Conservation (phyloP, 2,113 vertebrate species). For the Marcusenius ussheri region DNA sequence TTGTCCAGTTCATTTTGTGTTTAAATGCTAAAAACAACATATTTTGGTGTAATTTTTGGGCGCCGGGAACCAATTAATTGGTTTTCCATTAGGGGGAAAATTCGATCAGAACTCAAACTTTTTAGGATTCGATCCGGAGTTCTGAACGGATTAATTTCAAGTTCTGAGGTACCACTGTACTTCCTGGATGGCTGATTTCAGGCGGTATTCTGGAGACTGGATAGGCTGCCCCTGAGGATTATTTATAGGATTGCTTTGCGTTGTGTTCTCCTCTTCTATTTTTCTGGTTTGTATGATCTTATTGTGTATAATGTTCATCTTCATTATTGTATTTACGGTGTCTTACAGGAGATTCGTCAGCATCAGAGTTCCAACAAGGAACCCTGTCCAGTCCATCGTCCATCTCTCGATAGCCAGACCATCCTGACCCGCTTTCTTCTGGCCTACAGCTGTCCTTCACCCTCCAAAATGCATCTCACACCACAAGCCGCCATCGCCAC, state of each 20-base stretch:
- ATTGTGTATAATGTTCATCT: neutral
- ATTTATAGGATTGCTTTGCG: neutral
- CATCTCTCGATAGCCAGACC: slow-evolving; percentile 15
- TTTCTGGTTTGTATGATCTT: neutral
- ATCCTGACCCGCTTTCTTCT: neutral
- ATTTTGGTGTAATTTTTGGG: too few species aligned
- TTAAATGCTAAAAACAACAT: too few species aligned
- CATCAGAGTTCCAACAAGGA: slow-evolving; percentile 3
- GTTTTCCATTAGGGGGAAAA: too few species aligned
- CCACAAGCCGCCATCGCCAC: neutral
- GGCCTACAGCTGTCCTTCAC: neutral
- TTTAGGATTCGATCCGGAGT: too few species aligned
- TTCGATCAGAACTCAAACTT: too few species aligned
- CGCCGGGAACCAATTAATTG: too few species aligned
- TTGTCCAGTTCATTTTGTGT: too few species aligned
- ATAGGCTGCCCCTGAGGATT: neutral
- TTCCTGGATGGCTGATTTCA: neutral
- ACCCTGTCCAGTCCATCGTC: slow-evolving; percentile 19
- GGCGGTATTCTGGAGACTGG: neutral
- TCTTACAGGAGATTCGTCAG: slow-evolving; percentile 7
- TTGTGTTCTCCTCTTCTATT: neutral
- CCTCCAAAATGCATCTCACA: neutral
- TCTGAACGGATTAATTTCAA: too few species aligned
- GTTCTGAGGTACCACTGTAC: too few species aligned
- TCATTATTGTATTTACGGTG: neutral